Evolutionary conservation across 2,113 vertebrate genomes (phyloP), one percentile per base, ranked within the genome.

Genomic region (Tragelaphus strepsiceros): DNA sequence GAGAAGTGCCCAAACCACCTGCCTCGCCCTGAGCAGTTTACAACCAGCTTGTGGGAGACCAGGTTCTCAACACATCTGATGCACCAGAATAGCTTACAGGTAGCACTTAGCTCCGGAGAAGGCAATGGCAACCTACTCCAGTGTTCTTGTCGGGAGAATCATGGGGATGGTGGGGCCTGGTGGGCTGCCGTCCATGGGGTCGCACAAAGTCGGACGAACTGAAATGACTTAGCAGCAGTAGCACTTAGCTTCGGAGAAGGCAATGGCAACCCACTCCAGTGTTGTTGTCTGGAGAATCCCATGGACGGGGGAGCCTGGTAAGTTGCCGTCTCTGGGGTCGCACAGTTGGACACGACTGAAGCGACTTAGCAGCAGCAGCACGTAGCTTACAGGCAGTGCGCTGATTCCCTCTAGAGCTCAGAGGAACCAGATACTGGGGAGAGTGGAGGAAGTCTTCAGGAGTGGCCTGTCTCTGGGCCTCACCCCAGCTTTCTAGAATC

Each of bases 371-470:
- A 49, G 51, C 51, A 51, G 51, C 51, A 74, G 46, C 32, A 58
- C 46, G 16, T 2, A 4, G 32, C 56, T 51, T 39, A 67, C 32
- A 67, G 32, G 3, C 3, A 7, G 43, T 7, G 26, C 1, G 35
- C 35, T 14, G 6, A 5, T 15, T 28, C 4, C 43, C 61, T 81
- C 61, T 7, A 7, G 53, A 85, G 28, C 35, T 49, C 90, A 26
- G 24, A 26, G 22, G 22, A 39, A 19, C 39, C 5, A 3, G 28
- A 3, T 7, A 0, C 56, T 12, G 9, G 49, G 61, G 32, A n/a
- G 43, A 49, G 32, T 8, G 0, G 10, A 35, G 2, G 9, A 49
- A 26, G 9, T 2, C 12, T 32, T 5, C 3, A 1, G 54, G 85
- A 35, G 54, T 17, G 5, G 35, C 21, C 56, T 30, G 30, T 21